phyloP scores from a whole-genome alignment of 2,113 vertebrate species.

The Pachyramphus minor region DNA sequence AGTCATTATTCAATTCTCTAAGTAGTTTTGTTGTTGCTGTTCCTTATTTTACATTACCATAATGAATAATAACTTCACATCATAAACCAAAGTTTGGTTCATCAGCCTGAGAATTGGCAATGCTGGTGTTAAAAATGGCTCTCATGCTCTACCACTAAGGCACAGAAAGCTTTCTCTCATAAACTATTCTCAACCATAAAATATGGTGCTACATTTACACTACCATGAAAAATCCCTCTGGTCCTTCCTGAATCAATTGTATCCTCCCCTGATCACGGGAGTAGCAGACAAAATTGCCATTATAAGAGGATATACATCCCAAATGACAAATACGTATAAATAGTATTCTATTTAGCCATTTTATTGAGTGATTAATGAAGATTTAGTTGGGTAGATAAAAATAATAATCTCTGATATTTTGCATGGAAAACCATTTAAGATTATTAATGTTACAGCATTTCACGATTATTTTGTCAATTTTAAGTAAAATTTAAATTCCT shows the following conservation, averaged over 20 bases:
- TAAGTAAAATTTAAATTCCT: not conserved
- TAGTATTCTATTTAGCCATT: not conserved
- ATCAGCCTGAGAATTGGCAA: not conserved
- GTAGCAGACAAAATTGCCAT: not conserved
- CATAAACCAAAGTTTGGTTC: not conserved
- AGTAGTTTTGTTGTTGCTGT: not conserved
- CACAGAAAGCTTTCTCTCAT: constrained; percentile 7
- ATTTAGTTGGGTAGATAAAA: constrained; percentile 15
- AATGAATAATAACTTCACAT: not conserved
- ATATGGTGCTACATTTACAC: constrained; percentile 31
- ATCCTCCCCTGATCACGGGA: not conserved
- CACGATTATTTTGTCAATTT: not conserved
- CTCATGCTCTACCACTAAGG: not conserved
- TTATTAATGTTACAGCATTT: not conserved
- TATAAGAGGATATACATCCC: not conserved
- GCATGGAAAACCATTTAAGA: not conserved
- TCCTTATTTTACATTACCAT: not conserved
- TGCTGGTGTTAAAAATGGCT: not conserved
- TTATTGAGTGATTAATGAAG: constrained; percentile 1
- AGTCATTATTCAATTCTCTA: not conserved
- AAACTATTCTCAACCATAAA: constrained; percentile 22
- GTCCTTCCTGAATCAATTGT: constrained; percentile 41
- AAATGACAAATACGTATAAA: constrained; percentile 22
- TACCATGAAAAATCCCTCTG: constrained; percentile 36
- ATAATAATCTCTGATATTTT: not conserved